Conservation (phyloP, 2,888 invertebrate species). For the Oxytorus armatus region DNA sequence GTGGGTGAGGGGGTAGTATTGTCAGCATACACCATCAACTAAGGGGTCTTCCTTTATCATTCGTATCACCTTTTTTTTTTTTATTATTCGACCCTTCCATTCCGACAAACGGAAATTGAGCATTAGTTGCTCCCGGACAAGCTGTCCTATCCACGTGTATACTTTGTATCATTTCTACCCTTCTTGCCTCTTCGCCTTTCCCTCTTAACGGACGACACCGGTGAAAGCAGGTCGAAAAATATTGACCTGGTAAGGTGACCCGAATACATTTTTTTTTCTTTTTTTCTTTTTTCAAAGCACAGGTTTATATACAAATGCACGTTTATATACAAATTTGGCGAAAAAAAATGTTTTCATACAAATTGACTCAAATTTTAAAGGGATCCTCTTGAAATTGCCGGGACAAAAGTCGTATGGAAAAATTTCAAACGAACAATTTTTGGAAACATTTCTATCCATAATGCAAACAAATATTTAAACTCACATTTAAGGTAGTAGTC, state of each 20-base stretch:
- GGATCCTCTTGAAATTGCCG: too few species aligned
- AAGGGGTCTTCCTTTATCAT: conserved; percentile 25
- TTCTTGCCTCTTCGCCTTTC: conserved; percentile 15
- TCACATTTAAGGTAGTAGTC: too few species aligned
- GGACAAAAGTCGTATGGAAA: too few species aligned
- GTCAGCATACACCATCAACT: conserved; percentile 25
- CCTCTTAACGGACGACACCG: conserved; percentile 27
- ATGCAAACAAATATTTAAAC: too few species aligned
- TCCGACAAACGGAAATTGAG: conserved; percentile 81
- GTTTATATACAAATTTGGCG: neutral
- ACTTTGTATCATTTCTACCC: conserved; percentile 55
- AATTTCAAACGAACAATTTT: too few species aligned
- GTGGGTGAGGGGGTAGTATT: conserved; percentile 24
- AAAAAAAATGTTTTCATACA: neutral
- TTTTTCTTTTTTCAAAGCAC: conserved; percentile 49
- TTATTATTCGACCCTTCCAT: conserved; percentile 45
- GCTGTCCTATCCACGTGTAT: conserved; percentile 58
- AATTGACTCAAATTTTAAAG: too few species aligned
- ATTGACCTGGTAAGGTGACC: conserved; percentile 74
- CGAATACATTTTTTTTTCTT: conserved; percentile 63
- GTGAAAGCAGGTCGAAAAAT: conserved; percentile 71
- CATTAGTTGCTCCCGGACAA: conserved; percentile 74
- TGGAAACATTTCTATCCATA: too few species aligned
- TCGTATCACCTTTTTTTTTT: conserved; percentile 25
- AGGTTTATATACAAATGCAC: too few species aligned